phyloP scores from a whole-genome alignment of 1,140 invertebrate genomes.

The Musca vetustissima region DNA sequence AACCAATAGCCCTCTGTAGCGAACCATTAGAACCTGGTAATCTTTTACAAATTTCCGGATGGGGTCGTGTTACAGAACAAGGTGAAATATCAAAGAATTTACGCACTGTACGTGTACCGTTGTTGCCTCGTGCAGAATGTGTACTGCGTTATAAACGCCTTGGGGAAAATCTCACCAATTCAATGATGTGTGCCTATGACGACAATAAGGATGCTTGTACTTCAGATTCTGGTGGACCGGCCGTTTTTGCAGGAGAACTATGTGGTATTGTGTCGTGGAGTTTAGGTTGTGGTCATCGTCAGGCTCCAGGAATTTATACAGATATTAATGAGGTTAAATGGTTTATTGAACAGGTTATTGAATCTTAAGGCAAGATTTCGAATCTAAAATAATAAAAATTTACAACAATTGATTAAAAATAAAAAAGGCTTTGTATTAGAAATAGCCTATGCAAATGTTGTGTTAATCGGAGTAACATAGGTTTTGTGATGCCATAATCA shows the following conservation, averaged over 20 bases:
- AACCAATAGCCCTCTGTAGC: constrained; percentile 25
- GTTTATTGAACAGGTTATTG: constrained; percentile 31
- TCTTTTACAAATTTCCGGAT: constrained; percentile 37
- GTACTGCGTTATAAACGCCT: constrained; percentile 19
- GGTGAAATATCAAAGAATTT: not conserved
- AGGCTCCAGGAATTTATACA: constrained; percentile 44
- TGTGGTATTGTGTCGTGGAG: constrained; percentile 48
- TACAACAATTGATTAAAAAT: too few relatives aligned
- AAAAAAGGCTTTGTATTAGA: too few relatives aligned
- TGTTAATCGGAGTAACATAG: too few relatives aligned
- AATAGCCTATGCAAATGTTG: too few relatives aligned
- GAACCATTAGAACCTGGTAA: not conserved
- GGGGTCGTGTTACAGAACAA: constrained; percentile 30
- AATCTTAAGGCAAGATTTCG: too few relatives aligned
- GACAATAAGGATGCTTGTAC: constrained; percentile 41
- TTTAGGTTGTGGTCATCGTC: constrained; percentile 38
- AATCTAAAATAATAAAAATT: too few relatives aligned
- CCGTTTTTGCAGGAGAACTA: constrained; percentile 34
- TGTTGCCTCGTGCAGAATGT: constrained; percentile 32
- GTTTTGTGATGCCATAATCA: too few relatives aligned
- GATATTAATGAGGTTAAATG: constrained; percentile 42
- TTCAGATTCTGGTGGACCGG: constrained; percentile 44
- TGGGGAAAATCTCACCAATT: constrained; percentile 29
- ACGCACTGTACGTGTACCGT: constrained; percentile 34
- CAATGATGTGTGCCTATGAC: constrained; percentile 40